Base-by-base conservation (phyloP, 2,797 vertebrate genomes). In the Oryzias dopingdopingensis region DNA sequence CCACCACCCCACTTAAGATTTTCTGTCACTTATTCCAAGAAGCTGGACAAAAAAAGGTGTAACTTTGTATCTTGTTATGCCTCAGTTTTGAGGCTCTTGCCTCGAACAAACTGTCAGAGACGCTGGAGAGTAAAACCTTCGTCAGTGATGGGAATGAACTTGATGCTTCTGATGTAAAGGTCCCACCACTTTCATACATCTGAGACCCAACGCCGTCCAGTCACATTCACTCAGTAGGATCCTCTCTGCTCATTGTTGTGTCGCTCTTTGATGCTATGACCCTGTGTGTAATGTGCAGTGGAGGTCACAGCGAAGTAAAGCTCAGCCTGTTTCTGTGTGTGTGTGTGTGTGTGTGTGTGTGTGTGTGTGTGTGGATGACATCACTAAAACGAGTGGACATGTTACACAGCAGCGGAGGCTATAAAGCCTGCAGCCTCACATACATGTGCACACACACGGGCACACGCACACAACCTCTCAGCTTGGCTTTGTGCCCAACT, bases 351-450 rank as follows among this genome's bases (percentile, higher is more conserved):
- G 57, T 57, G 56, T 59, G 52, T 62, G 50, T 18, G 18, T 18
- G 18, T 18, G 18, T 50, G 42, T 59, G 57, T 57, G 56, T 59
- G 52, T 62, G 50, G 71, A 80, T 82, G 81, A 80, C 76, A 82
- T 86, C 81, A 73, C 77, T 83, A 85, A 86, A 79, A 72, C 72
- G 79, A 86, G 75, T 71, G 16, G 83, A 83, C 85, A 80, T 85
- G 83, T 86, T 85, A 83, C 72, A 69, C 83, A 82, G 79, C 82
- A 82, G 56, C 59, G 71, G 68, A 73, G 59, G 64, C 68, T 75
- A 63, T 58, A 73, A 60, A 68, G 67, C 71, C 72, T 66, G 37
- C 42, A 72, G 68, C 72, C 52, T 56, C 68, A 16, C 68, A 56
- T 55, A 59, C 68, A 72, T 12, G 32, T 37, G 32, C 56, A 67